A percentile compares a stretch with the other conserved stretches of the same genome.
These are phyloP conservation scores for Chamaea fasciata DNA, from an alignment of 2,113 vertebrate species.

Conservation along the genomic window DNA sequence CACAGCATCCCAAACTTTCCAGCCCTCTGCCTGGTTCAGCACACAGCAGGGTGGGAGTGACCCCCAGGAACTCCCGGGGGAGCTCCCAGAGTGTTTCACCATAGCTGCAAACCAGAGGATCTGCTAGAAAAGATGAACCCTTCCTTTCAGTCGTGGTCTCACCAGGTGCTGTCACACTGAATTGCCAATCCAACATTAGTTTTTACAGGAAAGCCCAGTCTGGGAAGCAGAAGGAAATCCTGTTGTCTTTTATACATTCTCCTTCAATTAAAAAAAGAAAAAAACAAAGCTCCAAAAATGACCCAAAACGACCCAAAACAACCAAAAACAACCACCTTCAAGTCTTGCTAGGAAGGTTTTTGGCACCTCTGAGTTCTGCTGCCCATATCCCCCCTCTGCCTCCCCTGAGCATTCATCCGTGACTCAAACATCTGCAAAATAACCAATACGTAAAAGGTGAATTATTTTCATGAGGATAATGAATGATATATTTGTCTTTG, in stretches of 20 bases:
- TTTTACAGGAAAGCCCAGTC: neutral
- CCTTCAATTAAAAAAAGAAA: neutral
- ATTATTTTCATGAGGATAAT: conserved; percentile 15
- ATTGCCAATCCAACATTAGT: neutral
- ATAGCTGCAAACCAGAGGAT: neutral
- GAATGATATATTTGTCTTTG: conserved; percentile 13
- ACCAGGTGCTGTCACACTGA: neutral
- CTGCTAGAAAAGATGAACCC: neutral
- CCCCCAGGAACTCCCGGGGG: conserved; percentile 10
- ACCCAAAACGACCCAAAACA: accelerated
- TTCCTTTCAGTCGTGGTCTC: neutral
- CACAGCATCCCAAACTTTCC: neutral
- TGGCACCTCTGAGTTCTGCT: neutral
- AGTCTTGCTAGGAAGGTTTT: neutral
- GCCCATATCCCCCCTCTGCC: neutral
- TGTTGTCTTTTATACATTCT: neutral
- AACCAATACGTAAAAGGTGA: neutral
- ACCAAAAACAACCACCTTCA: neutral
- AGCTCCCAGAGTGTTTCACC: neutral
- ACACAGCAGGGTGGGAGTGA: neutral
- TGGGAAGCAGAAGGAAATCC: neutral
- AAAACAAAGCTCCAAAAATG: no score
- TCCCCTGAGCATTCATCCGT: neutral
- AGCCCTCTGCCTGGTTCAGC: neutral
- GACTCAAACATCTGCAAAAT: neutral